phyloP scores from a whole-genome alignment of 2,113 vertebrate genomes.

The Prunella himalayana region DNA sequence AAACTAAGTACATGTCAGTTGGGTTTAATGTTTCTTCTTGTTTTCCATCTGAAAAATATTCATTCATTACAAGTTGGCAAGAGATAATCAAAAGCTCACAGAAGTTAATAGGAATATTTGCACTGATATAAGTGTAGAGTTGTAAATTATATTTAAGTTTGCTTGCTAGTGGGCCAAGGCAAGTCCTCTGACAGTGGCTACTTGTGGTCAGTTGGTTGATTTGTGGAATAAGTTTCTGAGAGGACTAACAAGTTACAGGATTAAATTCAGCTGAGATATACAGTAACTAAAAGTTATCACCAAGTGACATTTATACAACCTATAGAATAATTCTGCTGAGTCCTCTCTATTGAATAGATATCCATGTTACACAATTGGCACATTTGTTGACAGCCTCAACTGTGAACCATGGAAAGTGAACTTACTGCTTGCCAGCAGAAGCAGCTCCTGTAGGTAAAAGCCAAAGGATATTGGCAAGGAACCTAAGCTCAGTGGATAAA shows the following conservation, averaged over 20 bases:
- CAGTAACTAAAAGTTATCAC: constrained; percentile 1
- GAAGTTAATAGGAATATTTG: not conserved
- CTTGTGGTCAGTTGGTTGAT: not conserved
- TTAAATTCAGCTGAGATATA: not conserved
- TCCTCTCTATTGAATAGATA: constrained; percentile 26
- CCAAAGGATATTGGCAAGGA: constrained; percentile 50
- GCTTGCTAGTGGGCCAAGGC: not conserved
- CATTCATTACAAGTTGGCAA: not conserved
- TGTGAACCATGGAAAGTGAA: constrained; percentile 45
- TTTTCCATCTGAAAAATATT: not conserved
- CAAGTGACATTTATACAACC: constrained; percentile 25
- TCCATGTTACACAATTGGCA: constrained; percentile 27
- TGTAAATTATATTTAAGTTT: not conserved
- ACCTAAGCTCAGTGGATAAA: constrained; percentile 15
- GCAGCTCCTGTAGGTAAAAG: constrained; percentile 41
- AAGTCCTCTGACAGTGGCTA: not conserved
- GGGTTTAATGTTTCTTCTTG: not conserved
- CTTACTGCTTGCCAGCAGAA: constrained; percentile 38
- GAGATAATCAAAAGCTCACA: not conserved
- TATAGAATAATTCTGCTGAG: constrained; percentile 50
- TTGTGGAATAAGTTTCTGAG: not conserved
- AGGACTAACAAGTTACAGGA: not conserved
- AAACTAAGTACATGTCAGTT: not conserved
- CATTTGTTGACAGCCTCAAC: constrained; percentile 53
- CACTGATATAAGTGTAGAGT: not conserved